Conservation (phyloP, 2,113 vertebrate species). For the Trogon melanurus region DNA sequence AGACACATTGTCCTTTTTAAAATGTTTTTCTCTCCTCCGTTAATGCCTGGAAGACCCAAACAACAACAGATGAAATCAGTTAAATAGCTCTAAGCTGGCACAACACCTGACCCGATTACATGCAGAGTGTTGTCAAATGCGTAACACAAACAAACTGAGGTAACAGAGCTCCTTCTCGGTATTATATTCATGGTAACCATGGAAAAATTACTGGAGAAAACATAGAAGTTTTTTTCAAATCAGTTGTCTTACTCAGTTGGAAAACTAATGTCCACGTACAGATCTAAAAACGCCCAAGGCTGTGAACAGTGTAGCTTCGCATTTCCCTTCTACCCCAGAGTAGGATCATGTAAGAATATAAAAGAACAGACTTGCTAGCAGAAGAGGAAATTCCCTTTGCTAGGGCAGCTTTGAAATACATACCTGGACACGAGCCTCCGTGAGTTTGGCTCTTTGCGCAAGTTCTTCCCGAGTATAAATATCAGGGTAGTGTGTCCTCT, state of each 20-base stretch:
- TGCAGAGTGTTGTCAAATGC: not conserved
- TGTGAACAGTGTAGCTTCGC: not conserved
- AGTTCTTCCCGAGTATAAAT: constrained; percentile 99
- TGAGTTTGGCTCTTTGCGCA: constrained; percentile 96
- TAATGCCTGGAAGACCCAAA: not conserved
- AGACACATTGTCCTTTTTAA: not conserved
- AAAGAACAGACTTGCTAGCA: not conserved
- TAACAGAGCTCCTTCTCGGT: not conserved
- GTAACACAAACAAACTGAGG: not conserved
- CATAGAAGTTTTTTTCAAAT: not conserved
- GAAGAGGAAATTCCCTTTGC: not conserved
- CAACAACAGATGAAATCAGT: constrained; percentile 4
- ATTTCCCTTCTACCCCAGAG: not conserved
- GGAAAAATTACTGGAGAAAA: not conserved
- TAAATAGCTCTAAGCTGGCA: not conserved
- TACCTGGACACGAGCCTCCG: constrained; percentile 97
- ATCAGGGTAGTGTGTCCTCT: constrained; percentile 97
- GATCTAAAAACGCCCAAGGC: not conserved
- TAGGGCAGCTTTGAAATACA: not conserved
- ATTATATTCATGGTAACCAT: not conserved
- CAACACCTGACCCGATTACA: not conserved
- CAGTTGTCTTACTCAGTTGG: not conserved
- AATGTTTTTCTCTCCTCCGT: not conserved
- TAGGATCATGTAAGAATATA: not conserved
- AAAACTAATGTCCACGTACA: not conserved